phyloP scores from a whole-genome alignment of 1,140 invertebrate species.

The Matsumurasca onukii region DNA sequence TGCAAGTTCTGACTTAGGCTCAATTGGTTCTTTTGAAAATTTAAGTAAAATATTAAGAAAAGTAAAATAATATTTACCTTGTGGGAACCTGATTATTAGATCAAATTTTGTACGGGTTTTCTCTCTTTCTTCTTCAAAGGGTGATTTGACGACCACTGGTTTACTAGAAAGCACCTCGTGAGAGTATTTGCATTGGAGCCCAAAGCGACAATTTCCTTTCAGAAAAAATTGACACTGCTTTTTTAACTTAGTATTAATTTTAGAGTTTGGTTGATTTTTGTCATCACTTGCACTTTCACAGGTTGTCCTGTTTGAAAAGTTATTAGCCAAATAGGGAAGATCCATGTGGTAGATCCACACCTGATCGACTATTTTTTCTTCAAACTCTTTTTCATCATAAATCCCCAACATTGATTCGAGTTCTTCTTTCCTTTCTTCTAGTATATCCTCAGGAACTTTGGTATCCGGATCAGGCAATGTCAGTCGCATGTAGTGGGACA shows the following conservation, averaged over 20 bases:
- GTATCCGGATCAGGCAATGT: constrained; percentile 42
- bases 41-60: too few relatives aligned
- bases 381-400: constrained; percentile 62
- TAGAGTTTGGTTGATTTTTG: constrained; percentile 36
- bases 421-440: constrained; percentile 66
- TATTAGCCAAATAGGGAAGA: constrained; percentile 64
- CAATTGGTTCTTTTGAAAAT: too few relatives aligned
- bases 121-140: constrained; percentile 42
- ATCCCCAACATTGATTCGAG: constrained; percentile 71
- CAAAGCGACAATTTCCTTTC: constrained; percentile 66
- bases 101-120: constrained; percentile 51
- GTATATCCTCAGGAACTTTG: constrained; percentile 54
- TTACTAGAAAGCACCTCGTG: constrained; percentile 56
- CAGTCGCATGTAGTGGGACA: constrained; percentile 64
- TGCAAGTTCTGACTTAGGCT: too few relatives aligned
- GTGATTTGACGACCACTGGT: constrained; percentile 43
- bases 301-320: constrained; percentile 44
- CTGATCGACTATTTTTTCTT: constrained; percentile 61
- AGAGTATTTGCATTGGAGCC: constrained; percentile 68
- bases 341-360: constrained; percentile 67
- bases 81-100: constrained; percentile 71
- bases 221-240: constrained; percentile 67
- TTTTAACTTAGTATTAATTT: constrained; percentile 15
- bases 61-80: constrained; percentile 55
- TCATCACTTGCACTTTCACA: constrained; percentile 23